Percentiles rank a stretch among this genome's conserved stretches.
Evolutionary conservation across 2,113 vertebrate genomes (phyloP).

Genomic region (Colius striatus): DNA sequence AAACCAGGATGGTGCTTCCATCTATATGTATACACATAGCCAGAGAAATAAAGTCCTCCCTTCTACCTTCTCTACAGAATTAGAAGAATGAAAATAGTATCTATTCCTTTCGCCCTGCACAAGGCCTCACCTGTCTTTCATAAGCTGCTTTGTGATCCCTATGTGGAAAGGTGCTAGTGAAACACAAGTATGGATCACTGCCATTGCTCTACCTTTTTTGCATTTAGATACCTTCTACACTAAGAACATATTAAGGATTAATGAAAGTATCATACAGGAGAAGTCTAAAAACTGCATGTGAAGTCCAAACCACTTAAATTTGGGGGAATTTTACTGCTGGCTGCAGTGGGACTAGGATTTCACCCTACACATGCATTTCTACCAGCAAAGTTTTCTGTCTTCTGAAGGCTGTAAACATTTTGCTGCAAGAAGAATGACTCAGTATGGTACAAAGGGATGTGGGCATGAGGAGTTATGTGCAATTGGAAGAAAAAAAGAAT

Average conservation of each 20-base stretch:
- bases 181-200: not conserved
- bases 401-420: not conserved
- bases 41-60: not conserved
- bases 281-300: not conserved
- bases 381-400: not conserved
- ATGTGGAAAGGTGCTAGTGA: not conserved
- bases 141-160: not conserved
- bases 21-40: not conserved
- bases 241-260: not conserved
- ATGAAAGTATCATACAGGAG: not conserved
- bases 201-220: not conserved
- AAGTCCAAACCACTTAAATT: not conserved
- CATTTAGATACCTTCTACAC: not conserved
- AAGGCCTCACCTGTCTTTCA: not conserved
- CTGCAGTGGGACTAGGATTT: slow-evolving; percentile 6
- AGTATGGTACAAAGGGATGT: not conserved
- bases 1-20: not conserved
- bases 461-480: not conserved
- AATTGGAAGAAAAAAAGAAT: not conserved
- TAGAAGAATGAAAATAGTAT: not conserved
- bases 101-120: not conserved
- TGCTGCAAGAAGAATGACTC: not conserved
- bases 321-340: slow-evolving; percentile 22
- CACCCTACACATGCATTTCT: not conserved
- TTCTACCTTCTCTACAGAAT: not conserved